These are phyloP conservation scores for Mandrillus leucophaeus DNA, from an alignment of 2,113 vertebrate genomes.

Conservation along the genomic window DNA sequence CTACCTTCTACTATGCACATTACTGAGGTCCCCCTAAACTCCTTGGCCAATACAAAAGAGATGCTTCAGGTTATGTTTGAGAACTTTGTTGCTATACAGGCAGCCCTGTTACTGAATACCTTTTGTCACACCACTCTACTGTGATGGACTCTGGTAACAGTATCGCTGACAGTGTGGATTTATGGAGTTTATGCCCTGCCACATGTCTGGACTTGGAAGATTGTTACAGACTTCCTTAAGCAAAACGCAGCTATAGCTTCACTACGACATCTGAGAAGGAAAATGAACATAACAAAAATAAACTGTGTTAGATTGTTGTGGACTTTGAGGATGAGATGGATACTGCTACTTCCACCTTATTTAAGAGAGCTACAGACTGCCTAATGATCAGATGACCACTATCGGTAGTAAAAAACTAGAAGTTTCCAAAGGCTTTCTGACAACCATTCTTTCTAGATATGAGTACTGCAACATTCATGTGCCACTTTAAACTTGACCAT, in stretches of 20 bases:
- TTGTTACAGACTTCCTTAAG: constrained; percentile 58
- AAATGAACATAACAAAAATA: constrained; percentile 60
- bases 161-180: constrained; percentile 35
- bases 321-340: background rate
- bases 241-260: constrained; percentile 59
- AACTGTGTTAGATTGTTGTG: constrained; percentile 47
- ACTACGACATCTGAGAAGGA: constrained; percentile 51
- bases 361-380: constrained; percentile 57
- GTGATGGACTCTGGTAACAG: constrained; percentile 60
- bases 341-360: background rate
- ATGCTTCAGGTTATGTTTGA: constrained; percentile 63
- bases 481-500: constrained; percentile 88
- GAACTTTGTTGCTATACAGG: constrained; percentile 43
- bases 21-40: constrained; percentile 58
- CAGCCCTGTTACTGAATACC: background rate
- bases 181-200: constrained; percentile 25
- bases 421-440: constrained; percentile 87
- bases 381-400: background rate
- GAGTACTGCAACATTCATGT: constrained; percentile 86
- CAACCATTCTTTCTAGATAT: constrained; percentile 87
- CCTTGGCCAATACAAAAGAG: constrained; percentile 42
- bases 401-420: constrained; percentile 77
- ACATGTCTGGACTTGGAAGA: background rate
- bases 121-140: constrained; percentile 25
- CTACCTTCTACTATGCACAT: background rate